A percentile compares a stretch with the other conserved stretches of the same genome.
Conservation (phyloP, 2,797 vertebrate species). For the Epinephelus coioides region DNA sequence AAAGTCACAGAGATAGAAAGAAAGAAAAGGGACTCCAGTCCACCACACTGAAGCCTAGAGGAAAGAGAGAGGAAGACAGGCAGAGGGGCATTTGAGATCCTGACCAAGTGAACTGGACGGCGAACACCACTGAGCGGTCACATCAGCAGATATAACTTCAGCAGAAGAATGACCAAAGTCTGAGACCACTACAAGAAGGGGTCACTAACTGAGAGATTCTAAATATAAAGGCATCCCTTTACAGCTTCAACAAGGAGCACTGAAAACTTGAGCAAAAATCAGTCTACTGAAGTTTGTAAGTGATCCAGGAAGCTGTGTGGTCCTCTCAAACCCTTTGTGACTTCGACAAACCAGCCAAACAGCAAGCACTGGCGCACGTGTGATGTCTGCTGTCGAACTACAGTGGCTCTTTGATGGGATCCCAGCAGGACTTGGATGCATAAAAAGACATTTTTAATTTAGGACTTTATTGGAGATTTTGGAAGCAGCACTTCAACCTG, state of each 20-base stretch:
- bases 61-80: slow-evolving; percentile 22
- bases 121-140: slow-evolving; percentile 2
- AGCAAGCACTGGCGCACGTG: slow-evolving; percentile 9
- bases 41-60: slow-evolving; percentile 20
- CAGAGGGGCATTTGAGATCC: slow-evolving; percentile 22
- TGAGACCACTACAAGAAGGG: not conserved
- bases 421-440: not conserved
- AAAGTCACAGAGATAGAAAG: slow-evolving; percentile 16
- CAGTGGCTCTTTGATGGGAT: slow-evolving; percentile 5
- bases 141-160: slow-evolving; percentile 25
- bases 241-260: slow-evolving; percentile 2
- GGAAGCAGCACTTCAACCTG: not conserved
- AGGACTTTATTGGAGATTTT: not conserved
- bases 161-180: slow-evolving; percentile 7
- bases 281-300: slow-evolving; percentile 1
- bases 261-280: not conserved
- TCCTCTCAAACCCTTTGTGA: slow-evolving; percentile 8
- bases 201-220: not conserved
- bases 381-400: slow-evolving; percentile 18
- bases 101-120: slow-evolving; percentile 10
- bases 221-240: not conserved
- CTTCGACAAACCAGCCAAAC: slow-evolving; percentile 3
- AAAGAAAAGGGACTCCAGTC: slow-evolving; percentile 26
- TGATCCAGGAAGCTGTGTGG: slow-evolving; percentile 20
- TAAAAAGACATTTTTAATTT: slow-evolving; percentile 1